Conservation (phyloP, 92 coral and sea anemone genomes). For the Virgularia gustaviana region DNA sequence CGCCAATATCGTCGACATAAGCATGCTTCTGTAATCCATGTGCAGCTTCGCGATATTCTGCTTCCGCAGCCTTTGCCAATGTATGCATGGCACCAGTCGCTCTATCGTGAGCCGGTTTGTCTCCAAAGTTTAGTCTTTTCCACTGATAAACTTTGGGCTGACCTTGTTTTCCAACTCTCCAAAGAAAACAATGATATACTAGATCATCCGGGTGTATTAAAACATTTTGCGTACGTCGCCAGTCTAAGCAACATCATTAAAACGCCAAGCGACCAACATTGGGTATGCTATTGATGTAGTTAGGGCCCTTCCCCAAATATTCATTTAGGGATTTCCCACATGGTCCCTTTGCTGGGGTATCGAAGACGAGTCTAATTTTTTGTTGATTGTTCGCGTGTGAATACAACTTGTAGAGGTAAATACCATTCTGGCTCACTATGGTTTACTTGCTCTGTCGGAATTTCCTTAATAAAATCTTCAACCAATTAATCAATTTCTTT, state of each 20-base stretch:
- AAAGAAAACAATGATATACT: not conserved
- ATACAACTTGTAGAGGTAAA: constrained; percentile 51
- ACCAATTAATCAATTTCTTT: constrained; percentile 21
- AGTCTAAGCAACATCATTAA: not conserved
- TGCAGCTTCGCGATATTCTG: constrained; percentile 45
- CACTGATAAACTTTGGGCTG: constrained; percentile 49
- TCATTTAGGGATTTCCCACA: not conserved
- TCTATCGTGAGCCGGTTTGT: constrained; percentile 68
- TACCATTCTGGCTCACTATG: constrained; percentile 58
- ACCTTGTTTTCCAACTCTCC: not conserved
- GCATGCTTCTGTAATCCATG: not conserved
- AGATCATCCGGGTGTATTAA: constrained; percentile 9
- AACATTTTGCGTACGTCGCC: constrained; percentile 5
- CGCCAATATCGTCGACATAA: constrained; percentile 21
- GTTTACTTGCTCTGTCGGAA: constrained; percentile 42
- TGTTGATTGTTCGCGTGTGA: constrained; percentile 47
- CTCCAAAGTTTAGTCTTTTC: constrained; percentile 55
- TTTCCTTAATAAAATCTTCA: constrained; percentile 38
- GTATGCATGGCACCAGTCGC: constrained; percentile 46
- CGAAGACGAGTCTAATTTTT: not conserved
- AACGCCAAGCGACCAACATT: not conserved
- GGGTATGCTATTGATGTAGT: not conserved
- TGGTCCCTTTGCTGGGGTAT: not conserved
- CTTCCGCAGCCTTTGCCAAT: constrained; percentile 43
- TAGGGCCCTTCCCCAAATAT: not conserved